Conservation (phyloP, 2,888 invertebrate genomes). For the Nomada hirtipes region DNA sequence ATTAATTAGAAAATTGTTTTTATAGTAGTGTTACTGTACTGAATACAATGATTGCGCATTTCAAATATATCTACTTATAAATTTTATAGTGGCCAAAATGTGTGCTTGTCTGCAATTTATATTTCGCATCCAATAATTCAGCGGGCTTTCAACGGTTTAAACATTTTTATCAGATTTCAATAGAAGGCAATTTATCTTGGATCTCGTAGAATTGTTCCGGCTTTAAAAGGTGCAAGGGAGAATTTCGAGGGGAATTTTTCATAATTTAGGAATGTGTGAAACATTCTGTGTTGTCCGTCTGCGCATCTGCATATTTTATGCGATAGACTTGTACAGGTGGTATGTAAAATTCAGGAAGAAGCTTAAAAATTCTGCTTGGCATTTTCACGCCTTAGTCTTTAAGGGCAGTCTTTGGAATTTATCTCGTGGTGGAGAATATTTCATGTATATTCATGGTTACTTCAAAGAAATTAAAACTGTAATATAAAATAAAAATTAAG, state of each 20-base stretch:
- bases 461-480: background rate
- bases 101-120: too few relatives aligned
- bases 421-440: background rate
- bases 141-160: background rate
- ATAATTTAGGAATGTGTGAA: slow-evolving; percentile 1
- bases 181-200: background rate
- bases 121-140: too few relatives aligned
- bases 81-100: too few relatives aligned
- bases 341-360: background rate
- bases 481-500: too few relatives aligned
- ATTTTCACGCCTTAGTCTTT: background rate
- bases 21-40: too few relatives aligned
- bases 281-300: background rate
- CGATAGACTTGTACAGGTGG: background rate
- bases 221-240: background rate
- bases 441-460: background rate
- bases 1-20: background rate
- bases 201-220: background rate
- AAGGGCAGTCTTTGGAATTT: background rate
- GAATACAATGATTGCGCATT: too few relatives aligned
- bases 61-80: too few relatives aligned
- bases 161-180: background rate
- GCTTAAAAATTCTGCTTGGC: background rate
- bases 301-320: background rate
- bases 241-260: background rate